Evolutionary conservation across 2,113 vertebrate species (phyloP).

Genomic region (Ctenomys sociabilis): DNA sequence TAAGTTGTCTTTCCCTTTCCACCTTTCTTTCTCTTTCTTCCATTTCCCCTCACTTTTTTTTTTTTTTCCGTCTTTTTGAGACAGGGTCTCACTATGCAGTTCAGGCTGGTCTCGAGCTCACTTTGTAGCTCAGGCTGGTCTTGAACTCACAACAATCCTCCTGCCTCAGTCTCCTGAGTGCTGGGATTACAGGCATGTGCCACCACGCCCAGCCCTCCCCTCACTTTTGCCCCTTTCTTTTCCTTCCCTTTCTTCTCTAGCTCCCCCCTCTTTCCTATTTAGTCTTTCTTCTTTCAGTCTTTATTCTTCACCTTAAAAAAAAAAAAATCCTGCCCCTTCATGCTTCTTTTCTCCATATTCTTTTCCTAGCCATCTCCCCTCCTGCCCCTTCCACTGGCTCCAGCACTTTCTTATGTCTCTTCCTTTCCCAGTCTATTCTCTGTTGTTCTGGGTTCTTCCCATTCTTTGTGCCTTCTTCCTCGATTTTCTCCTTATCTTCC

Average conservation of each 20-base stretch:
- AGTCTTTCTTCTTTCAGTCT: background rate
- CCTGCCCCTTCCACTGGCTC: background rate
- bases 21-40: background rate
- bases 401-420: background rate
- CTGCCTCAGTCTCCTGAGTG: no score
- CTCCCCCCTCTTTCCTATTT: background rate
- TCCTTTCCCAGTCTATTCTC: background rate
- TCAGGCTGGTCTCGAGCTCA: no score
- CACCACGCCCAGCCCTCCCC: no score
- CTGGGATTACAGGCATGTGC: no score
- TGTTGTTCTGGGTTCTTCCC: conserved; percentile 11
- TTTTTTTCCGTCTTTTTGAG: no score
- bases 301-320: background rate
- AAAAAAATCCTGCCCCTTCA: background rate
- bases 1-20: background rate
- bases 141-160: no score
- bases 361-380: background rate
- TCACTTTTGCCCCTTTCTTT: background rate
- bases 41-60: no score
- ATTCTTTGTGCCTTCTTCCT: conserved; percentile 26
- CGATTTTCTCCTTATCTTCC: conserved; percentile 7
- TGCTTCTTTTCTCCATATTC: background rate
- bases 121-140: no score
- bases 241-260: background rate
- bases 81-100: no score